These are phyloP conservation scores for Pangasius macronema DNA, from an alignment of 2,797 vertebrate genomes.

Conservation along the genomic window DNA sequence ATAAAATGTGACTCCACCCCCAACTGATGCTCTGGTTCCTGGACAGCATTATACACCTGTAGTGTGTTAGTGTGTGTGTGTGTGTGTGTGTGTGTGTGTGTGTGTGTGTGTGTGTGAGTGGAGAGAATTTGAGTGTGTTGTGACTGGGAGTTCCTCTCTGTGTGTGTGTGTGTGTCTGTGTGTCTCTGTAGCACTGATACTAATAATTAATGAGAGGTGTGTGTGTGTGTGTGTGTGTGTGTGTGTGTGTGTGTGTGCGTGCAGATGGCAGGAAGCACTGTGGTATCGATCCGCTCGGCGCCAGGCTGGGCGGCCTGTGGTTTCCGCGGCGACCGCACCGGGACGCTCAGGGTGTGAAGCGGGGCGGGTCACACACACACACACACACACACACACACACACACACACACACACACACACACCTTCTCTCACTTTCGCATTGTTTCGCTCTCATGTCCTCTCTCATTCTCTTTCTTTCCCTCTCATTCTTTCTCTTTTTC, in stretches of 20 bases:
- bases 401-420: not conserved
- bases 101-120: not conserved
- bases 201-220: not conserved
- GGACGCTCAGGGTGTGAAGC: slow-evolving; percentile 76
- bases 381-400: slow-evolving; percentile 23
- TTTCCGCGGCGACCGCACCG: slow-evolving; percentile 83
- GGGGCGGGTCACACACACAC: slow-evolving; percentile 50
- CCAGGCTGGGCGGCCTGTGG: slow-evolving; percentile 94
- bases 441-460: not conserved
- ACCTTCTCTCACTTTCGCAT: not conserved
- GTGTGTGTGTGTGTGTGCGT: slow-evolving; percentile 69
- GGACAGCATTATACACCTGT: not conserved
- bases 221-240: slow-evolving; percentile 30
- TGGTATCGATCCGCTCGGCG: slow-evolving; percentile 97
- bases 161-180: slow-evolving; percentile 10
- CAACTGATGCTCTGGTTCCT: not conserved
- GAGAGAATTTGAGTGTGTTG: not conserved
- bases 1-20: slow-evolving; percentile 9
- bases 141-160: slow-evolving; percentile 23
- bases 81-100: slow-evolving; percentile 29
- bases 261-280: slow-evolving; percentile 99
- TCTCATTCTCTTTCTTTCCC: slow-evolving; percentile 59
- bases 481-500: slow-evolving; percentile 45
- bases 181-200: not conserved
- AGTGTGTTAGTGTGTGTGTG: slow-evolving; percentile 13